phyloP scores from a whole-genome alignment of 1,140 invertebrate genomes.

The Brachionus plicatilis region DNA sequence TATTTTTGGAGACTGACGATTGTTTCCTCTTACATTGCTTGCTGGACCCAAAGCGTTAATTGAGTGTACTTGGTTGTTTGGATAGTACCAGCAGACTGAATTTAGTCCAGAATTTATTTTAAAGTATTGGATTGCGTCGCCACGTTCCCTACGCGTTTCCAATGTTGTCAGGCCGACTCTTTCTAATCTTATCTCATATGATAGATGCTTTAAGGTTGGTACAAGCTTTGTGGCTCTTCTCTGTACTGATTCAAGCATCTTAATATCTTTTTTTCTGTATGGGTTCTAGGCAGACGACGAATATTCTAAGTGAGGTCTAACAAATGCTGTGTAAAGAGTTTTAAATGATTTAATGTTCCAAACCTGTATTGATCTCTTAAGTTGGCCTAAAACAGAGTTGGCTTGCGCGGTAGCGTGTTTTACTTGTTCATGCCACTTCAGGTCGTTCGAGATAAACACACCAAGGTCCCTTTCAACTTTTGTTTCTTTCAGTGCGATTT shows the following conservation, averaged over 20 bases:
- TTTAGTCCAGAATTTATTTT: neutral
- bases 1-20: neutral
- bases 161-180: neutral
- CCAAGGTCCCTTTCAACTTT: neutral
- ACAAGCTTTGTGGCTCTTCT: neutral
- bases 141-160: neutral
- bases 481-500: too few species aligned
- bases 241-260: neutral
- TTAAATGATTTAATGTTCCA: too few species aligned
- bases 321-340: too few species aligned
- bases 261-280: neutral
- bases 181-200: neutral
- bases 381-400: too few species aligned
- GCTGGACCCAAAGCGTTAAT: neutral
- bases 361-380: too few species aligned
- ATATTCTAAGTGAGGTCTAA: too few species aligned
- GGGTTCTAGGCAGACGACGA: too few species aligned
- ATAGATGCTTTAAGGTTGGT: neutral
- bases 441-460: neutral
- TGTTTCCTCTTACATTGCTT: neutral
- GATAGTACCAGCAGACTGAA: neutral
- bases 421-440: neutral
- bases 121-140: neutral
- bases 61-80: neutral
- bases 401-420: too few species aligned